phyloP scores from a whole-genome alignment of 2,888 invertebrate genomes.

The Volucella zonaria region DNA sequence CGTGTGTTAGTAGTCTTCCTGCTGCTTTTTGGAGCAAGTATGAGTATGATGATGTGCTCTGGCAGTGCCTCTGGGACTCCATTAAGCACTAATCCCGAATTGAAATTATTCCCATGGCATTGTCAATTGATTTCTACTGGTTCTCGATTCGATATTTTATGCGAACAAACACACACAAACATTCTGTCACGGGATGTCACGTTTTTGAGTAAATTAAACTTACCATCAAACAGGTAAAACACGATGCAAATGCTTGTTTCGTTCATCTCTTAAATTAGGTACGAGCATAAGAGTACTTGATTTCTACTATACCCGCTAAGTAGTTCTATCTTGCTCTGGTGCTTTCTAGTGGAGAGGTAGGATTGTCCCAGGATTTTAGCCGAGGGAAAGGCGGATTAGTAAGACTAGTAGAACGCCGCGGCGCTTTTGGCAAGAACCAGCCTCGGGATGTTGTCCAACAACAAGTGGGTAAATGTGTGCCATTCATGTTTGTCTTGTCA shows the following conservation, averaged over 20 bases:
- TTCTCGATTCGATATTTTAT: slow-evolving; percentile 43
- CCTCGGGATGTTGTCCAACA: slow-evolving; percentile 28
- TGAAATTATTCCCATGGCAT: slow-evolving; percentile 44
- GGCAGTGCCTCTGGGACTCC: slow-evolving; percentile 4
- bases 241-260: slow-evolving; percentile 42
- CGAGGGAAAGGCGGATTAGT: slow-evolving; percentile 30
- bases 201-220: slow-evolving; percentile 57
- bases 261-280: slow-evolving; percentile 52
- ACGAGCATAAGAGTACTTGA: slow-evolving; percentile 7
- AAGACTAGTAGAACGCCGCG: neutral
- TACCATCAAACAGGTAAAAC: slow-evolving; percentile 34
- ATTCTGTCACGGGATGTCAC: slow-evolving; percentile 56
- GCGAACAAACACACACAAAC: slow-evolving; percentile 11
- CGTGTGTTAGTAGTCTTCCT: slow-evolving; percentile 30
- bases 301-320: slow-evolving; percentile 6
- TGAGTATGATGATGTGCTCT: neutral
- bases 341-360: slow-evolving; percentile 22
- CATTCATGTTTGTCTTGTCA: slow-evolving; percentile 50
- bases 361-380: slow-evolving; percentile 35
- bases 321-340: neutral
- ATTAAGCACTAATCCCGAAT: slow-evolving; percentile 24
- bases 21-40: slow-evolving; percentile 52
- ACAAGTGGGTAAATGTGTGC: slow-evolving; percentile 31
- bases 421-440: slow-evolving; percentile 35
- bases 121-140: slow-evolving; percentile 55